Evolutionary conservation across 2,888 invertebrate genomes (phyloP), one percentile per base, ranked within the genome.

Genomic region (Eucriotettix oculatus): DNA sequence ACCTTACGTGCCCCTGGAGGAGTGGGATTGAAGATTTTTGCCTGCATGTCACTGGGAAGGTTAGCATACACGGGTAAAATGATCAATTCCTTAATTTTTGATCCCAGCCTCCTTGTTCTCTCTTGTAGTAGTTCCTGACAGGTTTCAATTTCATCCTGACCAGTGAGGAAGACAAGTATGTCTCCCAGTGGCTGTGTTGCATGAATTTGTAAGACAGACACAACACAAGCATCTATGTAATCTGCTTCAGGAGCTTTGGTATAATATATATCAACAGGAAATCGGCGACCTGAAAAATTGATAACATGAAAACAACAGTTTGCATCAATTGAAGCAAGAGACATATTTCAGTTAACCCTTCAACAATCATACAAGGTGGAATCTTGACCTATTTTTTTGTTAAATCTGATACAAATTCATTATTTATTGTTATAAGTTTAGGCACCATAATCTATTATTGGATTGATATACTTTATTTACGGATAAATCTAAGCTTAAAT

Each of bases 161-260:
- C 73, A 1, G 99, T 98, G 53, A 99, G 79, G 74, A 99, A 99
- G 0, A 98, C 97, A 29, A 99, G 78, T 69, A 99, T 84, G 73
- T 99, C 99, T 1, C 99, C 99, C 17, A 87, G 75, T 0, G 96
- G 92, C 73, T 99, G 98, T 0, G 97, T 97, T 10, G 95, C 90
- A 75, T 99, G 99, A 67, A 99, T 99, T 76, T 99, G 99, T 65
- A 99, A 77, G 42, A 99, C 86, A 0, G 97, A 94, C 1, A 96
- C 93, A n/a, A 97, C 95, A 71, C 93, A 88, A 0, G 98, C 98
- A 73, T 99, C 97, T 56, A 99, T 86, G 73, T 98, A 99, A 77
- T 99, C 97, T 1, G 98, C 97, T 76, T 99, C 99, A 0, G 99
- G 99, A 0, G 98, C 97, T 78, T 96, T 95, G 0, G 99, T 99